phyloP scores from a whole-genome alignment of 2,888 invertebrate species.

The Apoderus coryli region DNA sequence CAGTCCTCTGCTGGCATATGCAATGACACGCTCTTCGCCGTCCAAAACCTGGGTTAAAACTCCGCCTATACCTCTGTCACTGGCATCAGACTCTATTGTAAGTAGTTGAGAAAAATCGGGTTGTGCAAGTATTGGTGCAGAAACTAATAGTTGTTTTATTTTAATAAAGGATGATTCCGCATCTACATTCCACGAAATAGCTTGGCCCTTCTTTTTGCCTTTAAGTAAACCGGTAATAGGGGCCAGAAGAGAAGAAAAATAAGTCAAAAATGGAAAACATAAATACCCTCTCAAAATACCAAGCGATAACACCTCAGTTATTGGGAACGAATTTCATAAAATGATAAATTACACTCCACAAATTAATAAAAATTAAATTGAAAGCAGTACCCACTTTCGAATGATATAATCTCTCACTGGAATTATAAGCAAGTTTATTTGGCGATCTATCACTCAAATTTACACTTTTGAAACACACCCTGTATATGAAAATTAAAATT shows the following conservation, averaged over 20 bases:
- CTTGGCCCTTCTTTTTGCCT: slow-evolving; percentile 16
- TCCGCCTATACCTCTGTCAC: slow-evolving; percentile 9
- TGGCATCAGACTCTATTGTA: slow-evolving; percentile 20
- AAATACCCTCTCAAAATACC: too few species aligned
- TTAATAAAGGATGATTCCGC: slow-evolving; percentile 13
- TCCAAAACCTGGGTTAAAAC: slow-evolving; percentile 10
- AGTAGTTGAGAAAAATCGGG: slow-evolving; percentile 18
- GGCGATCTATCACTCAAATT: too few species aligned
- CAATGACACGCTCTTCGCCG: slow-evolving; percentile 9
- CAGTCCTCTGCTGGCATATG: slow-evolving; percentile 15
- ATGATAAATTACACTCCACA: too few species aligned
- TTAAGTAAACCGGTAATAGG: slow-evolving; percentile 18
- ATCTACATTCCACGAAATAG: slow-evolving; percentile 15
- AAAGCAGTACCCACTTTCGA: too few species aligned
- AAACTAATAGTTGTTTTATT: slow-evolving; percentile 17
- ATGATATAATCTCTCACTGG: too few species aligned
- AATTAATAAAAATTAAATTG: too few species aligned
- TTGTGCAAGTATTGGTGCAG: slow-evolving; percentile 16
- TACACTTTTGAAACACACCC: too few species aligned
- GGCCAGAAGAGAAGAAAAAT: slow-evolving; percentile 18
- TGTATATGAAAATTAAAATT: too few species aligned
- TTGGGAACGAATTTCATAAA: too few species aligned
- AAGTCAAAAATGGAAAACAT: too few species aligned
- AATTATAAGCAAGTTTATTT: too few species aligned
- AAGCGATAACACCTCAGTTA: too few species aligned